Percentiles rank a stretch among this genome's conserved stretches.
phyloP scores from a whole-genome alignment of 2,888 invertebrate genomes.

The Andrena trimmerana region DNA sequence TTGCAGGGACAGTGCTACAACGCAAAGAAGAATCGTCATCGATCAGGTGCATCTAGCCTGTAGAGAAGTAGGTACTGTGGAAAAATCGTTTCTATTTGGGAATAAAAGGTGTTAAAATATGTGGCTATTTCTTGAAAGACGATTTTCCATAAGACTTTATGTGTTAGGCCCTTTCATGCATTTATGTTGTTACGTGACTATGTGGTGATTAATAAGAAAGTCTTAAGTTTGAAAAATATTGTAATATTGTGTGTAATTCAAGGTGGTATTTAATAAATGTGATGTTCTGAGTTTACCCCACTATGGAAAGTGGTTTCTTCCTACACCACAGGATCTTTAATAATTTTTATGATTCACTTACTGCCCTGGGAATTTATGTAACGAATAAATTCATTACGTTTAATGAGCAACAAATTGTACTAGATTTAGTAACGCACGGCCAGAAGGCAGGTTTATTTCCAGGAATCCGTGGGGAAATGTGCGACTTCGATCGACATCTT shows the following conservation, averaged over 20 bases:
- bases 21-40: conserved; percentile 47
- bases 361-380: not conserved
- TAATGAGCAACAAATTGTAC: not conserved
- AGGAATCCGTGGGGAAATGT: conserved; percentile 40
- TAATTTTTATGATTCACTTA: too few species aligned
- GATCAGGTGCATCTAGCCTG: conserved; percentile 54
- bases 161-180: too few species aligned
- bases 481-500: conserved; percentile 60
- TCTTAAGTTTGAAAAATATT: too few species aligned
- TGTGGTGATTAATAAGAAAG: too few species aligned
- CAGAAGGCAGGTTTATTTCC: conserved; percentile 12
- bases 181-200: too few species aligned
- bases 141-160: too few species aligned
- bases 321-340: too few species aligned
- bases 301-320: too few species aligned
- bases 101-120: not conserved
- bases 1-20: conserved; percentile 51
- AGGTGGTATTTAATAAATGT: too few species aligned
- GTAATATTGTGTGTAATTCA: too few species aligned
- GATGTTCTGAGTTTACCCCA: too few species aligned
- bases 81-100: not conserved
- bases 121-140: too few species aligned
- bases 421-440: conserved; percentile 37
- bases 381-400: not conserved
- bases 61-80: conserved; percentile 6